A percentile compares a stretch with the other conserved stretches of the same genome.
Evolutionary conservation across 2,113 vertebrate genomes (phyloP).

Genomic region (Verasper variegatus): DNA sequence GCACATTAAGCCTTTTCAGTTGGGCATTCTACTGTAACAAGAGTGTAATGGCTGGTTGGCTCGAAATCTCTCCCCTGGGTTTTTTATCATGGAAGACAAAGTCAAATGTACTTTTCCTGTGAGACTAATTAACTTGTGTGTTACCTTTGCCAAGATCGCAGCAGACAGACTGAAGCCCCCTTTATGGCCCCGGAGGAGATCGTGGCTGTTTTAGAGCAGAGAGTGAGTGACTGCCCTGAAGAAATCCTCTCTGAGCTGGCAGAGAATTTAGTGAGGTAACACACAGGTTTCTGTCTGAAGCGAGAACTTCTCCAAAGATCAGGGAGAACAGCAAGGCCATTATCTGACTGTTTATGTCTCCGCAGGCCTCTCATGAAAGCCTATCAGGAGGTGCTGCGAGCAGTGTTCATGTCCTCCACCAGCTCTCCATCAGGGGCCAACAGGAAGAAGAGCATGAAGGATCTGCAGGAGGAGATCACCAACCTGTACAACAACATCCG

Average conservation of each 20-base stretch:
- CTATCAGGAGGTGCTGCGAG: constrained; percentile 92
- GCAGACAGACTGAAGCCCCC: constrained; percentile 82
- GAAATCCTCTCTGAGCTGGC: constrained; percentile 91
- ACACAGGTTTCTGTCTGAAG: not conserved
- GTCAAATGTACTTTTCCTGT: constrained; percentile 18
- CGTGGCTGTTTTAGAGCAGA: constrained; percentile 84
- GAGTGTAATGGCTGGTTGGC: constrained; percentile 44
- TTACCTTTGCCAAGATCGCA: constrained; percentile 82
- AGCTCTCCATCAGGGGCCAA: constrained; percentile 84
- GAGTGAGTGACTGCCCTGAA: constrained; percentile 88
- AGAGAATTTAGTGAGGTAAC: constrained; percentile 84
- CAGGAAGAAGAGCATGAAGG: constrained; percentile 92
- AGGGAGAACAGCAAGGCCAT: not conserved
- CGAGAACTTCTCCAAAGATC: not conserved
- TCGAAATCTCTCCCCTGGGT: constrained; percentile 34
- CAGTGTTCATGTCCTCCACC: constrained; percentile 88
- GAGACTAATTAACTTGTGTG: constrained; percentile 58
- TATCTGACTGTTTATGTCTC: not conserved
- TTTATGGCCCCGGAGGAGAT: constrained; percentile 92
- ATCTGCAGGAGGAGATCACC: constrained; percentile 94
- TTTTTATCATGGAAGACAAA: constrained; percentile 42
- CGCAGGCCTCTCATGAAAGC: constrained; percentile 89
- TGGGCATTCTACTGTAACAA: constrained; percentile 47
- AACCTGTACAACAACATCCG: constrained; percentile 93
- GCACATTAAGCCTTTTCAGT: constrained; percentile 44